Evolutionary conservation across 2,888 invertebrate genomes (phyloP).

Genomic region (Aphidoletes aphidimyza): DNA sequence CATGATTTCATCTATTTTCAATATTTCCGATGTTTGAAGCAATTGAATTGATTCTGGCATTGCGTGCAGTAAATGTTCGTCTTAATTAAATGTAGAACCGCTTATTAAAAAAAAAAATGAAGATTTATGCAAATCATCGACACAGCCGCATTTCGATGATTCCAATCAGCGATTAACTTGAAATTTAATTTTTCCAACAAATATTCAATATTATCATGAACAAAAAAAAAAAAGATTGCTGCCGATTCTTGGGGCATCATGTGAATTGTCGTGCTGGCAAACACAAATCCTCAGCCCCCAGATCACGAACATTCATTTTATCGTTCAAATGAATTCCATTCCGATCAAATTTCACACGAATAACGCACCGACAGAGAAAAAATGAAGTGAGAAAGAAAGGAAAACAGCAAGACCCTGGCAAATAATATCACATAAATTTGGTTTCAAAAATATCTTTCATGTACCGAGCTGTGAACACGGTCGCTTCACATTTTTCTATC

Average conservation of each 20-base stretch:
- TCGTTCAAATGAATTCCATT: not conserved
- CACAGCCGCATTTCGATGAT: not conserved
- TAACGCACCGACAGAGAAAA: not conserved
- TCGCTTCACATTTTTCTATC: not conserved
- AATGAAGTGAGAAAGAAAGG: not conserved
- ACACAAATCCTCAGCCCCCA: too few relatives aligned
- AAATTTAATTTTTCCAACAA: not conserved
- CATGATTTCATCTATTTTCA: slow-evolving; percentile 18
- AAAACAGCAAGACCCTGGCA: slow-evolving; percentile 10
- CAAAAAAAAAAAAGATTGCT: too few relatives aligned
- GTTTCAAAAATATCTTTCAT: slow-evolving; percentile 51
- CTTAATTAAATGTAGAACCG: not conserved
- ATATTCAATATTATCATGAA: not conserved
- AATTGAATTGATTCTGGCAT: not conserved
- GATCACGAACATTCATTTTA: not conserved
- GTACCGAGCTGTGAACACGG: not conserved
- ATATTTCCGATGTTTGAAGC: not conserved
- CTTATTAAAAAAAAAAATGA: not conserved
- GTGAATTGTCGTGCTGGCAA: not conserved
- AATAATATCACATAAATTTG: slow-evolving; percentile 1
- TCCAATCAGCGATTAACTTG: not conserved
- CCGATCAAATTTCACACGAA: not conserved
- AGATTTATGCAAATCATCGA: not conserved
- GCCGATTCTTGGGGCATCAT: not conserved
- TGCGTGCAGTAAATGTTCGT: not conserved